phyloP scores from a whole-genome alignment of 2,888 invertebrate species.

The Meliscaeva auricollis region DNA sequence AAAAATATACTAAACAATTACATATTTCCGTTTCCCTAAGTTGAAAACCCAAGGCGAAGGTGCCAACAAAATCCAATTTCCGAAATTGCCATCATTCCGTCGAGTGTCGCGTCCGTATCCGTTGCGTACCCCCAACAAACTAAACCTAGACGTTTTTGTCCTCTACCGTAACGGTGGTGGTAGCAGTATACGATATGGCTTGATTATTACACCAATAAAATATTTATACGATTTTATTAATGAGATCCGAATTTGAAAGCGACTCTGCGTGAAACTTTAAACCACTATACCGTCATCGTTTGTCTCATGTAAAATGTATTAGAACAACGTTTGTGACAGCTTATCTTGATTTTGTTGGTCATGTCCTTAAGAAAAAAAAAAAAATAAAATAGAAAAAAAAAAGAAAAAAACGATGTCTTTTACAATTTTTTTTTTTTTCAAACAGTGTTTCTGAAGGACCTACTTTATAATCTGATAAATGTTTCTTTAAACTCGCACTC shows the following conservation, averaged over 20 bases:
- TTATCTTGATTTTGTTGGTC: slow-evolving; percentile 15
- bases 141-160: neutral
- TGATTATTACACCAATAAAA: slow-evolving; percentile 55
- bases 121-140: neutral
- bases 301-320: slow-evolving; percentile 39
- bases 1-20: neutral
- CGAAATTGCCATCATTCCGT: slow-evolving; percentile 48
- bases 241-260: slow-evolving; percentile 55
- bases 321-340: slow-evolving; percentile 21
- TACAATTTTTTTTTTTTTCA: neutral
- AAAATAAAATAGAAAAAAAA: neutral
- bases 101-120: no score
- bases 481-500: neutral
- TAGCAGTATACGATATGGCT: slow-evolving; percentile 31
- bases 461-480: slow-evolving; percentile 37
- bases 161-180: no score
- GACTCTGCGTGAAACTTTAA: slow-evolving; percentile 41
- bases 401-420: neutral
- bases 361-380: neutral
- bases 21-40: neutral
- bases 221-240: slow-evolving; percentile 65
- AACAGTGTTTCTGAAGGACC: slow-evolving; percentile 9
- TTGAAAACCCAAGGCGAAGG: neutral
- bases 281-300: slow-evolving; percentile 14
- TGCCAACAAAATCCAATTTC: slow-evolving; percentile 59